Conservation (phyloP, 1,140 invertebrate species). For the Hormaphis cornu region DNA sequence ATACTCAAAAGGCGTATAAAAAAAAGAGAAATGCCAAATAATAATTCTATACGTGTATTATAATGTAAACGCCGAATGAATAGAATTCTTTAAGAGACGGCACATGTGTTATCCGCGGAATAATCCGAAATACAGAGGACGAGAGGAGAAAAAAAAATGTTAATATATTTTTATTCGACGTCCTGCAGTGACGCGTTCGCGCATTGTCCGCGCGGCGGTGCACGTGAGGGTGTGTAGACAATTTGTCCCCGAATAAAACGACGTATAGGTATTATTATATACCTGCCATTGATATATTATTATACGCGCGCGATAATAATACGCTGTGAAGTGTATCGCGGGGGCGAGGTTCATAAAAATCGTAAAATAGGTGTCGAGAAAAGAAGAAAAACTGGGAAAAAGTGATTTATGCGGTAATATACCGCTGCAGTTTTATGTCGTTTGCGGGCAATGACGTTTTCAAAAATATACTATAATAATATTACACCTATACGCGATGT, state of each 20-base stretch:
- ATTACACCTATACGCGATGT: too few species aligned
- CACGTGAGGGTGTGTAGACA: slow-evolving; percentile 15
- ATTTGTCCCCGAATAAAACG: slow-evolving; percentile 11
- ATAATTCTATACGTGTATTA: too few species aligned
- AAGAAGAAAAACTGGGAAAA: not conserved
- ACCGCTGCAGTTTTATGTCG: too few species aligned
- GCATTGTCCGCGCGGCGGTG: slow-evolving; percentile 17
- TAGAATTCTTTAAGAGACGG: slow-evolving; percentile 29
- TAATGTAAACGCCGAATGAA: slow-evolving; percentile 5
- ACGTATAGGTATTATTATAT: too few species aligned
- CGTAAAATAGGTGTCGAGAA: slow-evolving; percentile 13
- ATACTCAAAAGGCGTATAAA: slow-evolving; percentile 8
- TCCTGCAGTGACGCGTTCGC: slow-evolving; percentile 19
- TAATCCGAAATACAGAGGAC: not conserved
- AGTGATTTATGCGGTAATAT: slow-evolving; percentile 25
- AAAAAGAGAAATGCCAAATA: slow-evolving; percentile 11
- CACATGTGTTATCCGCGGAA: slow-evolving; percentile 8
- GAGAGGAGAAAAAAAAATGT: slow-evolving; percentile 10
- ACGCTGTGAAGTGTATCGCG: not conserved
- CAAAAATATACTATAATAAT: too few species aligned
- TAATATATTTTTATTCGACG: slow-evolving; percentile 26
- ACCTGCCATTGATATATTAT: not conserved
- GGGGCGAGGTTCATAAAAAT: slow-evolving; percentile 27
- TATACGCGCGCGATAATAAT: not conserved
- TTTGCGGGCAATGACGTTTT: too few species aligned